Base-by-base conservation (phyloP, 2,888 invertebrate species). In the Dendrolimus pini region DNA sequence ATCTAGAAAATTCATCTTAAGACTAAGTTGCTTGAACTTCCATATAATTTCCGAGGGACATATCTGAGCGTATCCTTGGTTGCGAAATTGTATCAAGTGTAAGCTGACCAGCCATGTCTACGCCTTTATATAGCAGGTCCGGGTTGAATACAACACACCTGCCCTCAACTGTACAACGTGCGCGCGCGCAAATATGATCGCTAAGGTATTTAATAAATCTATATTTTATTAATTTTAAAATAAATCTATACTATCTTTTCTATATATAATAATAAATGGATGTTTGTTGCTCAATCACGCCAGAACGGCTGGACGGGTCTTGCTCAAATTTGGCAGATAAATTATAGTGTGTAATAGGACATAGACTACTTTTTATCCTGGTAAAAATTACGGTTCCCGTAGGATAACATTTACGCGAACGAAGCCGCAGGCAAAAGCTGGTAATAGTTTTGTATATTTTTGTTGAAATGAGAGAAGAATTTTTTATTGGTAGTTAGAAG, bases 41-140 rank as follows among this genome's bases (percentile, higher is more conserved):
- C 47, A 47, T 47, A 47, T 30, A 30, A 6, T 30, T 47, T 47
- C 47, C 47, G 9, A 47, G 12, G 47, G 47, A 47, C 12, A 47
- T 47, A 1, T 47, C 47, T 12, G 8, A 30, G 30, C 47, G 71
- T 79, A 77, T 80, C 79, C 77, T 77, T 77, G 68, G 77, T 89
- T 89, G 80, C 82, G 87, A 83, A 87, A 88, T 75, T 82, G 82
- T 85, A 83, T 83, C 85, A 84, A 77, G 75, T 80, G 74, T 68
- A 58, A 52, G 58, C 59, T 56, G 70, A 71, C 66, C 67, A 69
- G 67, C 57, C 66, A 30, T 30, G 30, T 30, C 30, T 30, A 30
- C 30, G 30, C 30, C 72, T 80, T 83, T 83, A 86, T 78, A 85
- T 71, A 76, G 55, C 75, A 69, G 68, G 55, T 65, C 65, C 60